A percentile compares a stretch with the other conserved stretches of the same genome.
phyloP scores from a whole-genome alignment of 2,113 vertebrate species.

The Ptyas mucosa region DNA sequence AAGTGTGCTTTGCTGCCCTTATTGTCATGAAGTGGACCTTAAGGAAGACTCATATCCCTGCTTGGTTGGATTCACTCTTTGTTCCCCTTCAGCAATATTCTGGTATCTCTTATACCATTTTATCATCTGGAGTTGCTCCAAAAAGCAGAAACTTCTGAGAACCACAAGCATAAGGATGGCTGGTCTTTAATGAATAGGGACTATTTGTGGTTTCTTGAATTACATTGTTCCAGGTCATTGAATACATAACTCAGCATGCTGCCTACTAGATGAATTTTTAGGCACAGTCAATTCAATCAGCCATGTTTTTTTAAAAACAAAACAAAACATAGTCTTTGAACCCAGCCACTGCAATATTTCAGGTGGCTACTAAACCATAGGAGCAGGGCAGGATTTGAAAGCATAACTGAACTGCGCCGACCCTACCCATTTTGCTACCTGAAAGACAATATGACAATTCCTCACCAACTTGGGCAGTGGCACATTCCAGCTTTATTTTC shows the following conservation, averaged over 20 bases:
- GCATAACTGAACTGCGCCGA: neutral
- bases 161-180: neutral
- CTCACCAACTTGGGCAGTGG: neutral
- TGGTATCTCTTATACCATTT: neutral
- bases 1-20: neutral
- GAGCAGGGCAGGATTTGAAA: neutral
- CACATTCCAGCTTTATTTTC: neutral
- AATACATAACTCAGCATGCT: neutral
- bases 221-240: neutral
- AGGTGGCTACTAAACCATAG: neutral
- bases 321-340: neutral
- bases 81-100: neutral
- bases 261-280: neutral
- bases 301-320: neutral
- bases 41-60: neutral
- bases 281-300: neutral
- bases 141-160: neutral
- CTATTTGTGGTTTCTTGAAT: neutral
- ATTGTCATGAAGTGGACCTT: neutral
- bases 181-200: neutral
- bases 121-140: neutral
- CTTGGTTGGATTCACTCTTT: neutral
- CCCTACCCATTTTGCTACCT: neutral
- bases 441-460: neutral
- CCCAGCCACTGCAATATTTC: neutral